phyloP scores from a whole-genome alignment of 2,888 invertebrate species.

The Syrphus vitripennis region DNA sequence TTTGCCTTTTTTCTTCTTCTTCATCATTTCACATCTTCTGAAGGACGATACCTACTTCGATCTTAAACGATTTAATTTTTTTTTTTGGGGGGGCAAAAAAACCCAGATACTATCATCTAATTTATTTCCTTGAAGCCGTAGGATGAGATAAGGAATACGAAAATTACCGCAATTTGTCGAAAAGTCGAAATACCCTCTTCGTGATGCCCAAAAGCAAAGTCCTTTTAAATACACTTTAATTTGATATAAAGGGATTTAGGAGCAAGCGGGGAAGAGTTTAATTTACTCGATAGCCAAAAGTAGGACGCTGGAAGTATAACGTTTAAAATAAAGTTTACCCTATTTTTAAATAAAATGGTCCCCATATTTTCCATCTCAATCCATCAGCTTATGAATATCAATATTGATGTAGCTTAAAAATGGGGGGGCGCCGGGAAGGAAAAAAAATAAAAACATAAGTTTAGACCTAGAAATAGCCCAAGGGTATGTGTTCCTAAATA shows the following conservation, averaged over 20 bases:
- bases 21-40: slow-evolving; percentile 16
- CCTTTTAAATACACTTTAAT: slow-evolving; percentile 29
- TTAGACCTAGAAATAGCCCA: slow-evolving; percentile 53
- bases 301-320: slow-evolving; percentile 13
- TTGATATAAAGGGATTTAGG: not conserved
- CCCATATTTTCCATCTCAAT: not conserved
- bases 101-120: slow-evolving; percentile 29
- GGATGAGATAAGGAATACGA: slow-evolving; percentile 33
- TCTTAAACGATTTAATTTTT: slow-evolving; percentile 35
- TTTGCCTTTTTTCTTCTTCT: slow-evolving; percentile 7
- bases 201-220: not conserved
- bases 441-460: slow-evolving; percentile 46
- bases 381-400: slow-evolving; percentile 60
- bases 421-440: slow-evolving; percentile 1
- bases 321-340: slow-evolving; percentile 16
- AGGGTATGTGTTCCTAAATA: slow-evolving; percentile 43
- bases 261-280: not conserved
- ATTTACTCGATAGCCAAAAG: slow-evolving; percentile 50
- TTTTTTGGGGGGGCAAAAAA: too few species aligned
- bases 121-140: slow-evolving; percentile 15
- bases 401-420: slow-evolving; percentile 49
- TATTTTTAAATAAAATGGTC: slow-evolving; percentile 49
- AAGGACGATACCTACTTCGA: not conserved
- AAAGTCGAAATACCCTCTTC: not conserved
- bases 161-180: slow-evolving; percentile 53